These are phyloP conservation scores for Stenodera caucasica DNA, from an alignment of 2,888 invertebrate genomes.

Conservation along the genomic window DNA sequence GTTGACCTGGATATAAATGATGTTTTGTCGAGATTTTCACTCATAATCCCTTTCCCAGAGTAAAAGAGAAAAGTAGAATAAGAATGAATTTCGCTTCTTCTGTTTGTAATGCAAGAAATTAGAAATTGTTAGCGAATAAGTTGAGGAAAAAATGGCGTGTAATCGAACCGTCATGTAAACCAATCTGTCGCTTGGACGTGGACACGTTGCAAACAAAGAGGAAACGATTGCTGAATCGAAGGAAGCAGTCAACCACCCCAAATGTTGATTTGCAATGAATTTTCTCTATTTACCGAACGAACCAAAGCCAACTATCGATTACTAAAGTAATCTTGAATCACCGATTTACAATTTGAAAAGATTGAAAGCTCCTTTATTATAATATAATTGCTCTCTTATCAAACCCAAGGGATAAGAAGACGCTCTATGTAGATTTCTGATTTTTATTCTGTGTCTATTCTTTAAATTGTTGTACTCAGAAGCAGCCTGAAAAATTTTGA, in stretches of 20 bases:
- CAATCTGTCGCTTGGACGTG: slow-evolving; percentile 9
- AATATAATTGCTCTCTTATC: too few species aligned
- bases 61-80: background rate
- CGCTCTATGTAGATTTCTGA: too few species aligned
- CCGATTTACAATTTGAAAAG: background rate
- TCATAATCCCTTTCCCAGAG: background rate
- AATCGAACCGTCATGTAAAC: slow-evolving; percentile 16
- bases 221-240: slow-evolving; percentile 6
- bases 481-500: too few species aligned
- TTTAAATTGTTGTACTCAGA: too few species aligned
- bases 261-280: slow-evolving; percentile 44
- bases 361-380: too few species aligned
- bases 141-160: slow-evolving; percentile 8
- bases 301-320: background rate
- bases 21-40: background rate
- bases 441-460: too few species aligned
- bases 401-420: too few species aligned
- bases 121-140: background rate
- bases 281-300: slow-evolving; percentile 41
- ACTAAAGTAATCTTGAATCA: background rate
- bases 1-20: background rate
- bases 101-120: background rate
- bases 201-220: slow-evolving; percentile 14
- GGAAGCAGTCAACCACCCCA: slow-evolving; percentile 22
- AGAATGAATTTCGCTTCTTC: too few species aligned